A percentile compares a stretch with the other conserved stretches of the same genome.
These are phyloP conservation scores for Odontocerum albicorne DNA, from an alignment of 2,888 invertebrate genomes.

Conservation along the genomic window DNA sequence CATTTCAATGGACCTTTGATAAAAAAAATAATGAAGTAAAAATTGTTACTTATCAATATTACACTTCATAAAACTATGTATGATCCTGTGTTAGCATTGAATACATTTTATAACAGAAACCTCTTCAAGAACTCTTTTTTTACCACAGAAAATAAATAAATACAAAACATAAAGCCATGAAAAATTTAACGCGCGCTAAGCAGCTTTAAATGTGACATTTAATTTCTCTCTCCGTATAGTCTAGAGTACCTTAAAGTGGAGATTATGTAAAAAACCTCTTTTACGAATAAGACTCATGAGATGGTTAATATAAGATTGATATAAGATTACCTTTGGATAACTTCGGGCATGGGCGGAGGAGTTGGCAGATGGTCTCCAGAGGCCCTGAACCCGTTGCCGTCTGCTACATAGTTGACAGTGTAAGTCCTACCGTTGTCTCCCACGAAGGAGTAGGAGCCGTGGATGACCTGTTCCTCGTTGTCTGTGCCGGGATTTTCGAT, in stretches of 20 bases:
- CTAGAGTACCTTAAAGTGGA: too few species aligned
- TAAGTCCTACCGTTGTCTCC: slow-evolving; percentile 64
- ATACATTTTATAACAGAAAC: too few species aligned
- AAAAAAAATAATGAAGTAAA: background rate
- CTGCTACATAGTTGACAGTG: slow-evolving; percentile 69
- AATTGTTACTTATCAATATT: background rate
- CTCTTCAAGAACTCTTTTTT: too few species aligned
- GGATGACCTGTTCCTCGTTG: slow-evolving; percentile 61
- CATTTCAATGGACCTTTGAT: slow-evolving; percentile 50
- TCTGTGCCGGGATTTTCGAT: slow-evolving; percentile 61
- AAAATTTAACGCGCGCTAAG: too few species aligned
- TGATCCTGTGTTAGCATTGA: too few species aligned
- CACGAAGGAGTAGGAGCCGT: slow-evolving; percentile 64
- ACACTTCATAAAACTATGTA: background rate
- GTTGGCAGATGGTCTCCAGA: slow-evolving; percentile 77
- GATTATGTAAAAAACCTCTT: too few species aligned
- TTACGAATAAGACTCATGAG: too few species aligned
- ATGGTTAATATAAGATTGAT: background rate
- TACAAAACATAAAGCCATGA: too few species aligned
- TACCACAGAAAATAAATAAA: too few species aligned
- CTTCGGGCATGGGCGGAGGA: slow-evolving; percentile 72
- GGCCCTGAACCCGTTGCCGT: slow-evolving; percentile 76
- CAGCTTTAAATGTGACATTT: too few species aligned
- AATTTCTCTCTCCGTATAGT: too few species aligned
- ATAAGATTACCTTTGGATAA: slow-evolving; percentile 59